Evolutionary conservation across 2,888 invertebrate species (phyloP).

Genomic region (Heliothis peltigera): DNA sequence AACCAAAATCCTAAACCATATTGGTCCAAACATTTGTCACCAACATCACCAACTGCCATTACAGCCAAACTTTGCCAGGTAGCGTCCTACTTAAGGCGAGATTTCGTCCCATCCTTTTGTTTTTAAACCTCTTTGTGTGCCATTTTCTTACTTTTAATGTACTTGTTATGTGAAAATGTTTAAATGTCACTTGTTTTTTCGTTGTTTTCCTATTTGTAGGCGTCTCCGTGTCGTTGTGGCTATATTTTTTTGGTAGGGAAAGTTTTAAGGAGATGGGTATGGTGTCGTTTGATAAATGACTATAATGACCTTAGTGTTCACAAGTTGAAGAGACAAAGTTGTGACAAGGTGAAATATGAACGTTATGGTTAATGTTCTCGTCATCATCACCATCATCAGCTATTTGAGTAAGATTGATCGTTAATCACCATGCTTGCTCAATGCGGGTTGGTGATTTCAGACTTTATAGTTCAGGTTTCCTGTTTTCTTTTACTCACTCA

Average conservation of each 20-base stretch:
- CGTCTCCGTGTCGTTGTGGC: constrained; percentile 9
- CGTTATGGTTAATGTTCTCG: no score
- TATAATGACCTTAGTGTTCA: neutral
- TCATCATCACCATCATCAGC: no score
- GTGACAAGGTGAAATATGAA: no score
- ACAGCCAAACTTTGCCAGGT: constrained; percentile 55
- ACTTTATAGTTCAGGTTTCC: no score
- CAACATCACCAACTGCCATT: constrained; percentile 46
- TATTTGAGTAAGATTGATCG: no score
- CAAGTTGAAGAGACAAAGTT: no score
- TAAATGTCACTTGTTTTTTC: constrained; percentile 53
- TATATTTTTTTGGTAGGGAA: constrained; percentile 7
- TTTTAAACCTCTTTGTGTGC: constrained; percentile 46
- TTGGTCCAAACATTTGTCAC: constrained; percentile 48
- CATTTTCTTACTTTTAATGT: constrained; percentile 61
- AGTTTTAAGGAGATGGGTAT: neutral
- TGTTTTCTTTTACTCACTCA: no score
- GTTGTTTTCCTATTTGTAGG: constrained; percentile 28
- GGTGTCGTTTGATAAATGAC: neutral
- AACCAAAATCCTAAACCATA: constrained; percentile 14
- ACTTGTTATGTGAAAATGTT: constrained; percentile 60
- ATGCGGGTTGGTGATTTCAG: no score
- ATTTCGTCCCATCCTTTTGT: constrained; percentile 61
- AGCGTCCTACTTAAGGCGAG: constrained; percentile 49
- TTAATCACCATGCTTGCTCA: no score